Evolutionary conservation across 2,113 vertebrate species (phyloP).

Genomic region (Crotophaga sulcirostris): DNA sequence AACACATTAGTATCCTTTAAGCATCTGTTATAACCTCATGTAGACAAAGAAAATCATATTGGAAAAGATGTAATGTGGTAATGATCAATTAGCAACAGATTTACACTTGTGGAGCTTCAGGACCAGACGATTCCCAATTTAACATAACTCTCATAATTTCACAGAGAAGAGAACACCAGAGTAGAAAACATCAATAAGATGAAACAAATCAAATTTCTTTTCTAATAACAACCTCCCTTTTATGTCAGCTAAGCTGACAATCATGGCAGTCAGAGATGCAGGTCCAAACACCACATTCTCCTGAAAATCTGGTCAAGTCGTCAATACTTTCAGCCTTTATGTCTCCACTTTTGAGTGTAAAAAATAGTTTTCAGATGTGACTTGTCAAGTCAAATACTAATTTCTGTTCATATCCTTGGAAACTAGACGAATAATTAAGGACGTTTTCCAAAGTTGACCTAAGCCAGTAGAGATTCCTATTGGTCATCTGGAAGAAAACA

Average conservation of each 20-base stretch:
- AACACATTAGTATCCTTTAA: slow-evolving; percentile 29
- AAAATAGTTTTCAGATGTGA: slow-evolving; percentile 13
- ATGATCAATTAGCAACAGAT: slow-evolving; percentile 25
- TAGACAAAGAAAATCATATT: slow-evolving; percentile 9
- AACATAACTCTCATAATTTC: not conserved
- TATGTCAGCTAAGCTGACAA: not conserved
- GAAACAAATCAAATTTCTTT: not conserved
- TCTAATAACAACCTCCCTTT: not conserved
- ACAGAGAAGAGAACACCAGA: not conserved
- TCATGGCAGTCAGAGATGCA: not conserved
- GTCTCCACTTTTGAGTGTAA: not conserved
- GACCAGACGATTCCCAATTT: not conserved
- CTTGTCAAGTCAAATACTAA: not conserved
- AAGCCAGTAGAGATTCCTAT: not conserved
- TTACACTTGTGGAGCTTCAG: not conserved
- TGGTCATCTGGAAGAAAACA: not conserved
- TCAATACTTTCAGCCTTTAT: not conserved
- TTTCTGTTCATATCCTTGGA: not conserved
- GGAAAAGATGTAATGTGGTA: slow-evolving; percentile 14
- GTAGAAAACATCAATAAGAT: not conserved
- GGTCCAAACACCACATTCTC: not conserved
- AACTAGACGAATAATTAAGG: not conserved
- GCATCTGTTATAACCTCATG: not conserved
- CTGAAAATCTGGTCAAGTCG: not conserved
- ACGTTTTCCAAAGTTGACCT: not conserved